Evolutionary conservation across 2,888 invertebrate species (phyloP), one percentile per base, ranked within the genome.

Genomic region (Zhuqinia jingwanae): DNA sequence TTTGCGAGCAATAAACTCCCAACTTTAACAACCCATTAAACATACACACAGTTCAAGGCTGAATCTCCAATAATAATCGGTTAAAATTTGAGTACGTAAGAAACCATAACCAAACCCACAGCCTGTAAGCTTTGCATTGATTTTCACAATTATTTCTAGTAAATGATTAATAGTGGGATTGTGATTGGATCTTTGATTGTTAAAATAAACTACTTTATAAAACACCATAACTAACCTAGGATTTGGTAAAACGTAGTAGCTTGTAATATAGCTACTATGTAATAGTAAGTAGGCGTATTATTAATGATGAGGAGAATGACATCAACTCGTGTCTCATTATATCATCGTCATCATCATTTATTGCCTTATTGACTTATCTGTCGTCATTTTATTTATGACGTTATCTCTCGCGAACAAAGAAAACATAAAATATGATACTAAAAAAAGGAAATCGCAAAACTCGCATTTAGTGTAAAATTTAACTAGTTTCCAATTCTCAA

Each of bases 91-190:
- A n/a, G n/a, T n/a, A n/a, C n/a, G 15, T 42, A 42, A 5, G 50
- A 65, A 79, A 50, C 65, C 79, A 30, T 65, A 79, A 79, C 79
- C 65, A 79, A 25, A 13, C 22, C 45, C 47, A 65, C 65, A 65
- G 65, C 65, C 6, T 47, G 6, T 22, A 0, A 50, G 17, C 65
- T 79, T 79, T 50, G 47, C n/a, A 20, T 20, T 53, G 53, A 27
- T 30, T 63, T 8, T 27, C 15, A 30, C 63, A 8, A 27, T 25
- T 30, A 6, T 11, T 10, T n/a, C n/a, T n/a, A n/a, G n/a, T n/a
- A n/a, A n/a, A n/a, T n/a, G n/a, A 63, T n/a, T 63, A 27, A 63
- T 63, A 2, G n/a, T n/a, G n/a, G n/a, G n/a, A n/a, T n/a, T n/a
- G 3, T 30, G 25, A 63, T 30, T 63, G 63, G n/a, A 30, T 8